These are phyloP conservation scores for Brienomyrus brachyistius DNA, from an alignment of 2,113 vertebrate genomes.

Conservation along the genomic window DNA sequence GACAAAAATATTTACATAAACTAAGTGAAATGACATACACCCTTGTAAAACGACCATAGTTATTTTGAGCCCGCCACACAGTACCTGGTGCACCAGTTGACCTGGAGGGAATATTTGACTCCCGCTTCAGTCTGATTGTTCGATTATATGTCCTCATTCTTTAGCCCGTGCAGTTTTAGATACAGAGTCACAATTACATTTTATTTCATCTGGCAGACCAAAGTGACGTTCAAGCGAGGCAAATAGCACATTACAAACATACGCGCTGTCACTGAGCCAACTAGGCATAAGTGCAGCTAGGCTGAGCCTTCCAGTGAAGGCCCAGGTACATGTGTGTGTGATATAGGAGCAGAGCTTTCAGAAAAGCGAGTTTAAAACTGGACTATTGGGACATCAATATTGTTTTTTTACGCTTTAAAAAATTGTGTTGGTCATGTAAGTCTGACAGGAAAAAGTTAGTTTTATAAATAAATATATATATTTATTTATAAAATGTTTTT, in stretches of 20 bases:
- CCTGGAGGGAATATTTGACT: background rate
- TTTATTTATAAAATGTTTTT: no score
- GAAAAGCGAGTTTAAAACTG: background rate
- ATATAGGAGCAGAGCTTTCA: background rate
- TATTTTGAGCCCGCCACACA: background rate
- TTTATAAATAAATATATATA: background rate
- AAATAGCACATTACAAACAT: background rate
- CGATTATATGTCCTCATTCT: background rate
- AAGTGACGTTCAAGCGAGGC: background rate
- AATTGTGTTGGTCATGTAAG: background rate
- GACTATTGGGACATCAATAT: background rate
- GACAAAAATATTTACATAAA: background rate
- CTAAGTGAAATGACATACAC: background rate
- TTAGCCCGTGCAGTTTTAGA: background rate
- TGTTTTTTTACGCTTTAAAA: background rate
- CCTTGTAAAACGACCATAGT: background rate
- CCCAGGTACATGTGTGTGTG: background rate
- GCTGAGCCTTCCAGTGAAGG: background rate
- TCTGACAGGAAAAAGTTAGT: background rate
- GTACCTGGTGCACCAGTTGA: background rate
- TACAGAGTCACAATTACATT: background rate
- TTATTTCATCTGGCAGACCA: background rate
- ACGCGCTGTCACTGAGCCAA: background rate
- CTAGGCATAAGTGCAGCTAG: background rate
- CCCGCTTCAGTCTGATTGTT: background rate